These are phyloP conservation scores for Pyrgilauda ruficollis DNA, from an alignment of 2,113 vertebrate species.

Conservation along the genomic window DNA sequence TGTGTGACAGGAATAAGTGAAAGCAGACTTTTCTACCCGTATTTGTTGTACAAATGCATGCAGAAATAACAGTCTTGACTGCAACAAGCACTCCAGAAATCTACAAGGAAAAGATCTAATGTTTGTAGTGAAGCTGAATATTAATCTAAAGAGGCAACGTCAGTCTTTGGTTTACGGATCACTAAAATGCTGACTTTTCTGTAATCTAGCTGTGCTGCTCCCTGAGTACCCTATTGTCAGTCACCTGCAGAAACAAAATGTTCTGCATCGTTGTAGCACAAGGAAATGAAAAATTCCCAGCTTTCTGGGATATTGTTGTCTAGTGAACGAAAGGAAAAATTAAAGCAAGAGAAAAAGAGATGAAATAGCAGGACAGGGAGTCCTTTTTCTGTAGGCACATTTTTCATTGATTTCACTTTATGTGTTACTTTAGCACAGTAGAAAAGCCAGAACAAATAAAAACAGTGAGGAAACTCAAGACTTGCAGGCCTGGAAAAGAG, in stretches of 20 bases:
- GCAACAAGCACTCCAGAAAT: not conserved
- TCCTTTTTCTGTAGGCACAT: not conserved
- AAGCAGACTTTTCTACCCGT: slow-evolving; percentile 4
- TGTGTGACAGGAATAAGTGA: slow-evolving; percentile 29
- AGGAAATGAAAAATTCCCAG: slow-evolving; percentile 3
- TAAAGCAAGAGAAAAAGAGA: not conserved
- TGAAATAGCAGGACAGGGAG: not conserved
- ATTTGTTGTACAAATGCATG: not conserved
- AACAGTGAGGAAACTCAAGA: slow-evolving; percentile 16
- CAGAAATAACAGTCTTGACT: not conserved
- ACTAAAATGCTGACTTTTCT: not conserved
- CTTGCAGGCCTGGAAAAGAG: not conserved
- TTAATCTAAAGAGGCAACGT: not conserved
- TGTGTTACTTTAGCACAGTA: not conserved
- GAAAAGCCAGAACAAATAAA: slow-evolving; percentile 54
- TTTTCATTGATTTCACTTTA: slow-evolving; percentile 3
- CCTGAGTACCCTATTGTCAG: accelerated
- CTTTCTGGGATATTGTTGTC: not conserved
- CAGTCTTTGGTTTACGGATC: not conserved
- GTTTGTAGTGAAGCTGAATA: not conserved
- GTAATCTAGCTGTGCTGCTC: not conserved
- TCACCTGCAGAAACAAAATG: not conserved
- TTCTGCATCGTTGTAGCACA: not conserved
- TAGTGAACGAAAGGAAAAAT: not conserved
- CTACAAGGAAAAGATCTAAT: not conserved